Percentiles rank a stretch among this genome's conserved stretches.
These are phyloP conservation scores for Clarias platycephalus DNA, from an alignment of 2,797 vertebrate species.

Conservation along the genomic window DNA sequence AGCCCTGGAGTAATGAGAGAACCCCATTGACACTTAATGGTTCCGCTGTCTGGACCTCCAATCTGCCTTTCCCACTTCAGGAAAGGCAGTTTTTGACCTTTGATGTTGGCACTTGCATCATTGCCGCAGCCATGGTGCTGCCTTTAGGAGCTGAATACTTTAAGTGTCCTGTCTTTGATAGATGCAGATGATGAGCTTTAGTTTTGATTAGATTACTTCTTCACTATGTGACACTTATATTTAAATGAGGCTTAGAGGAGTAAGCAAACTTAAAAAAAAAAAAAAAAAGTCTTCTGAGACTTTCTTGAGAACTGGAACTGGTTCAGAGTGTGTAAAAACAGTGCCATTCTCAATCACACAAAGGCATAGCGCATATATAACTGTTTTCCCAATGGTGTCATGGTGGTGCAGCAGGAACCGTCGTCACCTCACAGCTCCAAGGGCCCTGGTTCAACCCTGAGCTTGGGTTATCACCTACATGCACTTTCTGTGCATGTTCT, in stretches of 20 bases:
- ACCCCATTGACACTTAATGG: slow-evolving; percentile 52
- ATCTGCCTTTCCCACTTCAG: slow-evolving; percentile 55
- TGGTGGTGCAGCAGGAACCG: background rate
- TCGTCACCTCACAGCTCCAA: background rate
- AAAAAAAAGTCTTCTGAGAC: background rate
- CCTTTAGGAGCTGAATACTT: background rate
- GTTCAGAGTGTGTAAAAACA: background rate
- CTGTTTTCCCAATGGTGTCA: background rate
- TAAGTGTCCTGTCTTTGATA: slow-evolving; percentile 14
- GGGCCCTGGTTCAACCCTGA: background rate
- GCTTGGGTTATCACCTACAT: background rate
- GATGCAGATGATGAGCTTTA: background rate
- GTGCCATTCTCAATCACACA: background rate
- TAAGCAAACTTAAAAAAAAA: background rate
- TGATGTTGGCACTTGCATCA: slow-evolving; percentile 34
- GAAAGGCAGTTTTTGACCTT: slow-evolving; percentile 44
- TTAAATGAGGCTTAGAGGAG: background rate
- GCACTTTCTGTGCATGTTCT: background rate
- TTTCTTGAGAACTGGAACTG: background rate
- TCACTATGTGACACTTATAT: background rate
- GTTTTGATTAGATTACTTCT: background rate
- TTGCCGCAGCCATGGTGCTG: slow-evolving; percentile 11
- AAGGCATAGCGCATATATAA: too few species aligned
- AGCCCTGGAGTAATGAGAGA: slow-evolving; percentile 55
- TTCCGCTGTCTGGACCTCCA: slow-evolving; percentile 54